These are phyloP conservation scores for Rhopalosiphum padi DNA, from an alignment of 1,140 invertebrate species.

Conservation along the genomic window DNA sequence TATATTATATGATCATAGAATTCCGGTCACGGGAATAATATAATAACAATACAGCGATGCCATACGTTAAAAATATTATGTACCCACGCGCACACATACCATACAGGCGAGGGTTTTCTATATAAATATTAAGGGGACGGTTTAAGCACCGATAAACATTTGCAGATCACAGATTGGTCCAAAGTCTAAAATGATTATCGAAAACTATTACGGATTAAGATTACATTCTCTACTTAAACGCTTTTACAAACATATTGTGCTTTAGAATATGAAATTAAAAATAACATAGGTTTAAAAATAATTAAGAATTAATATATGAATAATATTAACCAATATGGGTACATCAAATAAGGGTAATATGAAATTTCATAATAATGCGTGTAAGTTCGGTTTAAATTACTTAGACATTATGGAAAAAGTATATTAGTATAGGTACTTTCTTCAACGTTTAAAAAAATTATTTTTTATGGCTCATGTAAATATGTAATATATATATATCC, in stretches of 20 bases:
- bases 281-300: background rate
- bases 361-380: background rate
- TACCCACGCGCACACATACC: background rate
- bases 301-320: background rate
- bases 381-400: background rate
- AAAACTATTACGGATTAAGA: background rate
- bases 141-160: background rate
- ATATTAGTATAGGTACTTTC: background rate
- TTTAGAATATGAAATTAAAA: background rate
- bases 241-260: background rate
- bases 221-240: background rate
- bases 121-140: background rate
- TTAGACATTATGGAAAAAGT: background rate
- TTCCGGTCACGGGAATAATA: constrained; percentile 30
- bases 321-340: background rate
- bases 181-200: background rate
- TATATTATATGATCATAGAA: background rate
- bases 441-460: background rate
- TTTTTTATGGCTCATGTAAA: background rate
- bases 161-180: background rate
- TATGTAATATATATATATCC: background rate
- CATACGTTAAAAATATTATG: background rate
- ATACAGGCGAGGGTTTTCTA: background rate
- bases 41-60: background rate
- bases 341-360: background rate